Conservation (phyloP, 2,113 vertebrate species). For the Lasiurus cinereus region DNA sequence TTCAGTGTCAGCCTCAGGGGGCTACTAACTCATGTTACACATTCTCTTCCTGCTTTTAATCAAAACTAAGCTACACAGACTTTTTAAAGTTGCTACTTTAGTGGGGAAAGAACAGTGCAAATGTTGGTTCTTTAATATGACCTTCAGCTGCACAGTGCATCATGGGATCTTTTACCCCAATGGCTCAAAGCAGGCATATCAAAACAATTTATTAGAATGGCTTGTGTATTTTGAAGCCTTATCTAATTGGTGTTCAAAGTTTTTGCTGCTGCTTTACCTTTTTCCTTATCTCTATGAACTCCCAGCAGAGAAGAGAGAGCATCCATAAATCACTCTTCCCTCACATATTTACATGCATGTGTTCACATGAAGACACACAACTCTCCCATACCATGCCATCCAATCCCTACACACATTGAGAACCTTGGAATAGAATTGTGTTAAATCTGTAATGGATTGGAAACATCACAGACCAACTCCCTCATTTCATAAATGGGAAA, state of each 20-base stretch:
- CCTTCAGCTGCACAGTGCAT: slow-evolving; percentile 45
- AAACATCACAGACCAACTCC: background rate
- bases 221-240: slow-evolving; percentile 44
- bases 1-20: slow-evolving; percentile 56
- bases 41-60: slow-evolving; percentile 68
- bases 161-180: slow-evolving; percentile 35
- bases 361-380: background rate
- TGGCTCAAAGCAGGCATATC: background rate
- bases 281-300: slow-evolving; percentile 20
- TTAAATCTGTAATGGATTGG: background rate
- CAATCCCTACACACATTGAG: background rate
- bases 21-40: slow-evolving; percentile 61
- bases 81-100: background rate
- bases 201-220: slow-evolving; percentile 40
- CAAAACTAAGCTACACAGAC: slow-evolving; percentile 50
- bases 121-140: slow-evolving; percentile 2
- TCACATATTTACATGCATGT: background rate
- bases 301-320: background rate
- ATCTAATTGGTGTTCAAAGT: slow-evolving; percentile 50
- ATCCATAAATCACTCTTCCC: background rate
- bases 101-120: slow-evolving; percentile 44
- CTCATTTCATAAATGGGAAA: slow-evolving; percentile 10
- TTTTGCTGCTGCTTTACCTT: slow-evolving; percentile 19
- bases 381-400: background rate
- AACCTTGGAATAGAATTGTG: background rate